phyloP scores from a whole-genome alignment of 2,113 vertebrate species.

The Catagonus wagneri region DNA sequence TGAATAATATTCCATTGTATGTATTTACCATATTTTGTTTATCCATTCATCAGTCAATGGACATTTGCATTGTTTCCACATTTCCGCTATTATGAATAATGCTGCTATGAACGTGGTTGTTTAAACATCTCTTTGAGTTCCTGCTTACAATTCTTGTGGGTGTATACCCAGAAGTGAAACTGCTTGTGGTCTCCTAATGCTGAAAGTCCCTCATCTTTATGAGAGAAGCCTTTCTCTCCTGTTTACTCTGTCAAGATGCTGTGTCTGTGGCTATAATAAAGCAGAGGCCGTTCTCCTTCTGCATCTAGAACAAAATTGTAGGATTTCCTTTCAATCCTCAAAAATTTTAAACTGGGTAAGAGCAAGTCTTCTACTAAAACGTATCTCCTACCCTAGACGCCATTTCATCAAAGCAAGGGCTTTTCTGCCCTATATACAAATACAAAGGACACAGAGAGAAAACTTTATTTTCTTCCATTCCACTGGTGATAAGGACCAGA shows the following conservation, averaged over 20 bases:
- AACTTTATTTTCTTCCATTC: constrained; percentile 64
- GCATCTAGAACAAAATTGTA: not conserved
- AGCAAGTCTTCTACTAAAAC: not conserved
- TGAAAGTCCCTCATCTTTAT: not conserved
- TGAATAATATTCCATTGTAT: not conserved
- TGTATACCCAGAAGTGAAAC: not conserved
- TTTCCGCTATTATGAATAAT: not conserved
- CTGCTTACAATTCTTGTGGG: not conserved
- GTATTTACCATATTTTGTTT: not conserved
- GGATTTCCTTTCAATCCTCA: not conserved
- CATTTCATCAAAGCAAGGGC: not conserved
- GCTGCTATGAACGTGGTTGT: not conserved
- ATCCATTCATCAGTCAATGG: not conserved
- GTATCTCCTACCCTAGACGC: not conserved
- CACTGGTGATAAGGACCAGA: not conserved
- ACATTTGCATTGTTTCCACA: not conserved
- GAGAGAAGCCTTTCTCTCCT: not conserved
- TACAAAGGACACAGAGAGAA: not conserved
- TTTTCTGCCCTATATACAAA: not conserved
- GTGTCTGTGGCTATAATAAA: not conserved
- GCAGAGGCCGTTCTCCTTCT: not conserved
- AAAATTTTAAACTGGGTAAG: not conserved
- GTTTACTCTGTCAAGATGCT: not conserved
- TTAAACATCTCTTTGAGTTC: not conserved
- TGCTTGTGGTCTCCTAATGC: not conserved